These are phyloP conservation scores for Dolichotis patagonum DNA, from an alignment of 2,113 vertebrate genomes.

Conservation along the genomic window DNA sequence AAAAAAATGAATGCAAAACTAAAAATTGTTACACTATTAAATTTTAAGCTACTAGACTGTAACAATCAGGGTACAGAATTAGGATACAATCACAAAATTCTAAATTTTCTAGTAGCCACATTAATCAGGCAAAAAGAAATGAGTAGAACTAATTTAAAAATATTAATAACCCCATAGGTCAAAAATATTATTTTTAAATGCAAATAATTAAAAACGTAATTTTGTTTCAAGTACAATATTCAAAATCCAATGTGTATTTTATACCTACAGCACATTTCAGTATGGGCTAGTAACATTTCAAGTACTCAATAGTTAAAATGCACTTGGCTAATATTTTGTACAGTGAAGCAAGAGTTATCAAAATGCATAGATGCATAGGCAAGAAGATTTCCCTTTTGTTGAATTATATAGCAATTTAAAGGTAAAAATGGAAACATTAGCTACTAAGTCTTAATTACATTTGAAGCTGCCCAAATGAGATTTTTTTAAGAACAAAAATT, in stretches of 20 bases:
- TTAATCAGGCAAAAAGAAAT: conserved; percentile 3
- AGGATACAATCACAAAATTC: neutral
- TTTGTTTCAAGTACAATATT: neutral
- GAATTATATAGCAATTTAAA: neutral
- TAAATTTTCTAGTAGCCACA: conserved; percentile 23
- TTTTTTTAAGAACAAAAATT: conserved; percentile 33
- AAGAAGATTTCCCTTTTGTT: neutral
- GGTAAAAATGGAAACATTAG: neutral
- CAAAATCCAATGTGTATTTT: neutral
- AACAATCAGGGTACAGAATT: conserved; percentile 9
- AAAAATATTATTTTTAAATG: conserved; percentile 41
- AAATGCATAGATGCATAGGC: neutral
- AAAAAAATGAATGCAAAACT: conserved; percentile 32
- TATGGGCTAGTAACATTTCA: neutral
- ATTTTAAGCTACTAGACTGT: conserved; percentile 7
- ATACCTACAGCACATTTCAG: neutral
- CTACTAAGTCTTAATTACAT: neutral
- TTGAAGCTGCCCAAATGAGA: neutral
- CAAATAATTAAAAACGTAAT: neutral
- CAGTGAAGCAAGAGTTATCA: neutral
- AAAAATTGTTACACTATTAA: neutral
- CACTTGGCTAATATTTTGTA: neutral
- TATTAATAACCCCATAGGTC: neutral
- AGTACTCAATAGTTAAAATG: neutral
- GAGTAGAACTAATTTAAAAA: neutral